Evolutionary conservation across 2,797 vertebrate species (phyloP).

Genomic region (Lagodon rhomboides): DNA sequence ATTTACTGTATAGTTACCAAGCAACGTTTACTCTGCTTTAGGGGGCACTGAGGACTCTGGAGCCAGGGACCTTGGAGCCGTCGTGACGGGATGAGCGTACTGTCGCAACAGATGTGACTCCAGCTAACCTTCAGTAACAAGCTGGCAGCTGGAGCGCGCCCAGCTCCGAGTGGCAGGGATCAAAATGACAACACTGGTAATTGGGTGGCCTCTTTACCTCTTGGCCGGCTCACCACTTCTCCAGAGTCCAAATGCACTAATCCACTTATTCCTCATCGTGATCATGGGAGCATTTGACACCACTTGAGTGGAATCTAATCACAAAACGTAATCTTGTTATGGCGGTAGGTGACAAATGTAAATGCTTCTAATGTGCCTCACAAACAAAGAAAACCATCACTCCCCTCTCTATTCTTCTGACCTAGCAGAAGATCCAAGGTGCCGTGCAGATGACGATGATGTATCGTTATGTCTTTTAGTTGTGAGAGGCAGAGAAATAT

Average conservation of each 20-base stretch:
- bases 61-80: conserved; percentile 49
- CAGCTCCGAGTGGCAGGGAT: conserved; percentile 52
- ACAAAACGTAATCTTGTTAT: conserved; percentile 64
- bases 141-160: conserved; percentile 41
- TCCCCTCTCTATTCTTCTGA: conserved; percentile 55
- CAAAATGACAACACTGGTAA: conserved; percentile 56
- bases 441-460: conserved; percentile 63
- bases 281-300: conserved; percentile 50
- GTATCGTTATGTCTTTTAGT: conserved; percentile 67
- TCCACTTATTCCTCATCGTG: conserved; percentile 54
- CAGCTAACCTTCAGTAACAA: conserved; percentile 55
- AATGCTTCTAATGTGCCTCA: conserved; percentile 48
- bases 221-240: conserved; percentile 48
- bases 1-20: conserved; percentile 38
- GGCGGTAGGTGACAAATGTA: conserved; percentile 61
- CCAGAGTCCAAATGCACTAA: conserved; percentile 40
- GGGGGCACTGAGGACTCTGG: conserved; percentile 24
- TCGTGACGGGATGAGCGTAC: conserved; percentile 5
- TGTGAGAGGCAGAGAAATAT: conserved; percentile 78
- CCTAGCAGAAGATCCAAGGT: conserved; percentile 58
- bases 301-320: conserved; percentile 61
- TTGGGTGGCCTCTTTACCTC: conserved; percentile 57
- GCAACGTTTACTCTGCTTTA: conserved; percentile 31
- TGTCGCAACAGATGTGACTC: conserved; percentile 48
- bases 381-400: conserved; percentile 61